A percentile compares a stretch with the other conserved stretches of the same genome.
These are phyloP conservation scores for Hydractinia echinata DNA, from an alignment of 30 jellyfish, hydroid and myxozoan species.

Conservation along the genomic window DNA sequence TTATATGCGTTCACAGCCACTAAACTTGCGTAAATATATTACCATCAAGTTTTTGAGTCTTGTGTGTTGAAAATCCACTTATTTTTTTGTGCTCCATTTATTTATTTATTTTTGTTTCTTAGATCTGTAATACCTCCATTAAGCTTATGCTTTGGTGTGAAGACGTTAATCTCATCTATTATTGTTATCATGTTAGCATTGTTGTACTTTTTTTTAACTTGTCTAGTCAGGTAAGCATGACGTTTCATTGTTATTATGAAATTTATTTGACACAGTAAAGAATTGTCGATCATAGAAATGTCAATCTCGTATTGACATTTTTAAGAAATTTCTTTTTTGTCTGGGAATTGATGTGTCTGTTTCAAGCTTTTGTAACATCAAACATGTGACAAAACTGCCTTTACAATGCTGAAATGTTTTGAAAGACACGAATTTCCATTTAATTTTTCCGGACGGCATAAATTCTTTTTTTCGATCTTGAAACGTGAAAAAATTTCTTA, in stretches of 20 bases:
- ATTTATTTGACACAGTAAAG: background rate
- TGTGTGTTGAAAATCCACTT: background rate
- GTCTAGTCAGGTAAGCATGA: constrained; percentile 23
- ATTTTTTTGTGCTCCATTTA: background rate
- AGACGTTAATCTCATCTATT: constrained; percentile 27
- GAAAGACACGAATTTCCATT: too few species aligned
- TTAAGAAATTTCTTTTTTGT: background rate
- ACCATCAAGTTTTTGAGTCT: too few species aligned
- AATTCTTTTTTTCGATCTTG: too few species aligned
- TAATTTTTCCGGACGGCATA: too few species aligned
- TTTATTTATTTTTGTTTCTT: background rate
- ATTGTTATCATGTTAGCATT: constrained; percentile 37
- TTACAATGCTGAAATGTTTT: too few species aligned
- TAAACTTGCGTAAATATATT: too few species aligned
- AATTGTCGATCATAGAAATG: too few species aligned
- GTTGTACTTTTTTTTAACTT: constrained; percentile 17
- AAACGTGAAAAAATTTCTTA: too few species aligned
- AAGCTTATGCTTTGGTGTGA: constrained; percentile 29
- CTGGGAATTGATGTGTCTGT: background rate
- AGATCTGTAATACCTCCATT: constrained; percentile 16
- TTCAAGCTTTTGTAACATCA: background rate
- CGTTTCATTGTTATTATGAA: background rate
- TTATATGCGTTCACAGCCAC: too few species aligned
- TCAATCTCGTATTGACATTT: background rate
- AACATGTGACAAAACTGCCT: too few species aligned